Conservation (phyloP, 2,113 vertebrate species). For the Octodon degus region DNA sequence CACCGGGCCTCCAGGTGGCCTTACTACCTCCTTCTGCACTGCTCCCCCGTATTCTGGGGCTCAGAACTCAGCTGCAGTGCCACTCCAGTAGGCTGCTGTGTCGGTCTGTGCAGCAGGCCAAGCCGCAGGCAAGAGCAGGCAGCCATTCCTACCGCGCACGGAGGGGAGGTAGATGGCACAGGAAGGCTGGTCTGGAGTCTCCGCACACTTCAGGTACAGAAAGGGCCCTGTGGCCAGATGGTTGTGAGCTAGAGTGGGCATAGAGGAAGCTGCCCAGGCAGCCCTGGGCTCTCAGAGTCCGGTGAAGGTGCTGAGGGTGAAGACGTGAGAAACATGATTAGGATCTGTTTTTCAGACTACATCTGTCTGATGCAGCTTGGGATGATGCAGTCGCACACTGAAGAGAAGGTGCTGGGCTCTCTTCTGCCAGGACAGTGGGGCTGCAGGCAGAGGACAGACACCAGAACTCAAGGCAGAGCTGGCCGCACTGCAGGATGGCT, state of each 20-base stretch:
- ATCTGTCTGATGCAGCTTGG: rapidly evolving
- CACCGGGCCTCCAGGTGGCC: neutral
- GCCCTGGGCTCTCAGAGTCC: neutral
- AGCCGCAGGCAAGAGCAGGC: too few relatives aligned
- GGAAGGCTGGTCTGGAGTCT: neutral
- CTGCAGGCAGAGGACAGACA: neutral
- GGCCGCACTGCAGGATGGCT: too few relatives aligned
- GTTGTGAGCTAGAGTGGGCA: neutral
- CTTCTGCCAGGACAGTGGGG: neutral
- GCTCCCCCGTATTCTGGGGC: too few relatives aligned
- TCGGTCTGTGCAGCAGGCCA: neutral
- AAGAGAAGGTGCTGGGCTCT: too few relatives aligned
- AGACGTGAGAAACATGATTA: rapidly evolving
- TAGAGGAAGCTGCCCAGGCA: too few relatives aligned
- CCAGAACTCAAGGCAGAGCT: too few relatives aligned
- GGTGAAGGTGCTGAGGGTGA: neutral
- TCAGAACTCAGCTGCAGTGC: neutral
- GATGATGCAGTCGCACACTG: rapidly evolving
- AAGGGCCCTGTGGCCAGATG: too few relatives aligned
- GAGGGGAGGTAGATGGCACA: neutral
- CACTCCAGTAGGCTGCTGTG: neutral
- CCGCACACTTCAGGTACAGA: neutral
- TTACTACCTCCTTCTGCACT: neutral
- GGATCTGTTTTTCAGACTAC: neutral
- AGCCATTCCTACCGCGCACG: neutral